Conservation (phyloP, 2,797 vertebrate genomes). For the Tauraco hartlaubi region DNA sequence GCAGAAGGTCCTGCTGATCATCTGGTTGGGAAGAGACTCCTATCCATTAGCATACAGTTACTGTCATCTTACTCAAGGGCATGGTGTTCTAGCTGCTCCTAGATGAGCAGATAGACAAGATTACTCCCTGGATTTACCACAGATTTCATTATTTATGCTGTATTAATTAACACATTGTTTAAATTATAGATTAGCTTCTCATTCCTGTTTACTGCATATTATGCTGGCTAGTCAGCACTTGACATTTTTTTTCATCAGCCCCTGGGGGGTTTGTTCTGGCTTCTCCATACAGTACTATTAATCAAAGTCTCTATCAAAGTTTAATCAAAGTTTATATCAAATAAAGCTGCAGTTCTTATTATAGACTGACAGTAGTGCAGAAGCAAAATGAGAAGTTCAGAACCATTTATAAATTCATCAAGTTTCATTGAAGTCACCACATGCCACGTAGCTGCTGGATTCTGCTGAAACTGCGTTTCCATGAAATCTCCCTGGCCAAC, state of each 20-base stretch:
- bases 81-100: neutral
- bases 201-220: slow-evolving; percentile 27
- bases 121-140: slow-evolving; percentile 13
- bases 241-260: slow-evolving; percentile 2
- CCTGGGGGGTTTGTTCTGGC: neutral
- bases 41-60: neutral
- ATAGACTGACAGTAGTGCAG: neutral
- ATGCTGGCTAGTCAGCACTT: neutral
- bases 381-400: slow-evolving; percentile 23
- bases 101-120: slow-evolving; percentile 2
- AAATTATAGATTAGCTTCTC: slow-evolving; percentile 57
- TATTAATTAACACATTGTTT: slow-evolving; percentile 46
- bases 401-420: slow-evolving; percentile 3
- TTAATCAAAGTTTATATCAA: slow-evolving; percentile 43
- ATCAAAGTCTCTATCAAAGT: slow-evolving; percentile 52
- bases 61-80: neutral
- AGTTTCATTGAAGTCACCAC: neutral
- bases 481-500: neutral
- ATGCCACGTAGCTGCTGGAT: neutral
- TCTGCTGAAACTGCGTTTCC: neutral
- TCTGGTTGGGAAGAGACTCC: neutral
- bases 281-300: slow-evolving; percentile 19
- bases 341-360: neutral
- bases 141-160: slow-evolving; percentile 30
- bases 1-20: neutral